Percentiles rank a stretch among this genome's conserved stretches.
These are phyloP conservation scores for Gymnocheta viridis DNA, from an alignment of 2,888 invertebrate genomes.

Conservation along the genomic window DNA sequence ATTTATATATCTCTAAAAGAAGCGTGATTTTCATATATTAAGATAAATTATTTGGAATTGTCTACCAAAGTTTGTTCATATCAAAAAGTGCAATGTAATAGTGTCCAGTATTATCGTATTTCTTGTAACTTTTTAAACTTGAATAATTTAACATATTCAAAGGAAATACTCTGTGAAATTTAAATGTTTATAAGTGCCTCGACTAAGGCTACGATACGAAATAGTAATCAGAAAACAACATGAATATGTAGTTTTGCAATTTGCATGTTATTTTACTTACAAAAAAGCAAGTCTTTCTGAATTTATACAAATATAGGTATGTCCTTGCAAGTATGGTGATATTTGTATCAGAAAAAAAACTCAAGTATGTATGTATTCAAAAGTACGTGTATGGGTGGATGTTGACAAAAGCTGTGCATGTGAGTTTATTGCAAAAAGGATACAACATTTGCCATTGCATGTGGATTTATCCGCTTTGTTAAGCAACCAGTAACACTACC, in stretches of 20 bases:
- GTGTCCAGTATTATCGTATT: neutral
- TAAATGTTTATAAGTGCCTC: slow-evolving; percentile 15
- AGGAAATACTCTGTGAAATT: neutral
- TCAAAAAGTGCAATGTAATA: too few species aligned
- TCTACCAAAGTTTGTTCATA: too few species aligned
- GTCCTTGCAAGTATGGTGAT: neutral
- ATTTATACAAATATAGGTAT: too few species aligned
- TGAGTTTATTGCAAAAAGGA: slow-evolving; percentile 51
- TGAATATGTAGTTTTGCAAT: slow-evolving; percentile 57
- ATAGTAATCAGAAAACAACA: slow-evolving; percentile 66
- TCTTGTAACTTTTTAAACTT: too few species aligned
- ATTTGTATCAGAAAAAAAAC: neutral
- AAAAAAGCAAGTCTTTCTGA: slow-evolving; percentile 23
- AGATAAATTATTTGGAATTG: too few species aligned
- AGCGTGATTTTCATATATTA: too few species aligned
- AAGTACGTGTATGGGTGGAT: neutral
- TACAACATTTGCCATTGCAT: slow-evolving; percentile 66
- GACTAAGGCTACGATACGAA: slow-evolving; percentile 50
- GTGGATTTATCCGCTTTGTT: slow-evolving; percentile 66
- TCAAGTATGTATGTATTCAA: neutral
- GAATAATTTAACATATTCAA: neutral
- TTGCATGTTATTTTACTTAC: slow-evolving; percentile 63
- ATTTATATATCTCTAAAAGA: too few species aligned
- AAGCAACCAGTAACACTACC: slow-evolving; percentile 65
- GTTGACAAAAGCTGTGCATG: neutral